Conservation (phyloP, 2,113 vertebrate species). For the Elephantulus edwardii region DNA sequence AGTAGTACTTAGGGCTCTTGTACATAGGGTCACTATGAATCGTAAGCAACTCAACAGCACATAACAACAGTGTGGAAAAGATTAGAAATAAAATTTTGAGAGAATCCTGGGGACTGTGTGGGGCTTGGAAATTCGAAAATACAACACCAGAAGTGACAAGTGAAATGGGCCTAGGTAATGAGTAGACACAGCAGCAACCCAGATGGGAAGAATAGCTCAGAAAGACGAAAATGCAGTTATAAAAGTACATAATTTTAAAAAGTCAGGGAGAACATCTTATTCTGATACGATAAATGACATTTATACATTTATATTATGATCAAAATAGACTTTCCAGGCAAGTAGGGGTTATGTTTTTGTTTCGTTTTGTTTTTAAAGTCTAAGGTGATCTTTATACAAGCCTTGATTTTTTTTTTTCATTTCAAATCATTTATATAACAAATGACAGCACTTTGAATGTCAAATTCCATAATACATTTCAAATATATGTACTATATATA, state of each 20-base stretch:
- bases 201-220: neutral
- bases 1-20: too few relatives aligned
- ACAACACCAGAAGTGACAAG: neutral
- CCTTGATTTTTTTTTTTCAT: too few relatives aligned
- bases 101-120: neutral
- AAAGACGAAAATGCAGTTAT: neutral
- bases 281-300: neutral
- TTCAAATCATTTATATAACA: too few relatives aligned
- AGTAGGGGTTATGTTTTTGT: too few relatives aligned
- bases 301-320: slow-evolving; percentile 38
- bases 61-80: neutral
- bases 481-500: too few relatives aligned
- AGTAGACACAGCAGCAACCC: neutral
- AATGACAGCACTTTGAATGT: too few relatives aligned
- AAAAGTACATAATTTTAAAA: neutral
- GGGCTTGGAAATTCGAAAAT: neutral
- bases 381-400: too few relatives aligned
- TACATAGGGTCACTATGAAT: too few relatives aligned
- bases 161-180: neutral
- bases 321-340: slow-evolving; percentile 60
- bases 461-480: too few relatives aligned
- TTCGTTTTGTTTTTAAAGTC: too few relatives aligned
- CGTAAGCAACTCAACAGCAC: too few relatives aligned
- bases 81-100: neutral
- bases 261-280: neutral